Conservation (phyloP, 2,797 vertebrate species). For the Thunnus albacares region DNA sequence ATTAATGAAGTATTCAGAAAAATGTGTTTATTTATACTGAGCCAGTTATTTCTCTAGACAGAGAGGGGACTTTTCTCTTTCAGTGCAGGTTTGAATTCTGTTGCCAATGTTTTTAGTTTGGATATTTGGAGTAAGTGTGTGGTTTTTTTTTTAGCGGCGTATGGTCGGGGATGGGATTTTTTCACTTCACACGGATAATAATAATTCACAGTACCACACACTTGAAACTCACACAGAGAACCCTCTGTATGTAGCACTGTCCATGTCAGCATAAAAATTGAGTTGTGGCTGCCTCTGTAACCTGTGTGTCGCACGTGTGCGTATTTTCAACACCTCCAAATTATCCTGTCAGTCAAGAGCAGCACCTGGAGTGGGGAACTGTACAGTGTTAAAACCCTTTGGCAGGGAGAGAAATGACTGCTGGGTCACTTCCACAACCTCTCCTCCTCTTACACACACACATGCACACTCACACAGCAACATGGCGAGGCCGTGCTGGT, state of each 20-base stretch:
- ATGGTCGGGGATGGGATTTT: no score
- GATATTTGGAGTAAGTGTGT: background rate
- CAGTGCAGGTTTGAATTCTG: background rate
- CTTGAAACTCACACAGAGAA: background rate
- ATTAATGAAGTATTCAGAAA: background rate
- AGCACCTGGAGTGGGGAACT: slow-evolving; percentile 64
- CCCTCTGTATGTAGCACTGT: background rate
- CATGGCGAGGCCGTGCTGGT: slow-evolving; percentile 27
- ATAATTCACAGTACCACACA: no score
- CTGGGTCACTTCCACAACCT: slow-evolving; percentile 54
- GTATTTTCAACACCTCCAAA: slow-evolving; percentile 65
- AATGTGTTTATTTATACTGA: background rate
- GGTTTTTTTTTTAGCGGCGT: background rate
- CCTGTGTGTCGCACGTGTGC: background rate
- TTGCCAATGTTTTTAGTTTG: background rate
- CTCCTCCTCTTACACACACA: slow-evolving; percentile 11
- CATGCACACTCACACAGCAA: slow-evolving; percentile 8
- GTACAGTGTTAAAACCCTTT: slow-evolving; percentile 59
- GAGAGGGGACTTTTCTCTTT: background rate
- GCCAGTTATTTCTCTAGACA: background rate
- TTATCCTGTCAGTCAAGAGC: slow-evolving; percentile 76
- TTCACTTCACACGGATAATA: no score
- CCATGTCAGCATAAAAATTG: slow-evolving; percentile 39
- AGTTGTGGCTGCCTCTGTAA: slow-evolving; percentile 11
- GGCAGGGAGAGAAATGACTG: slow-evolving; percentile 63